Conservation (phyloP, 2,797 vertebrate species). For the Chaetodon trifasciatus region DNA sequence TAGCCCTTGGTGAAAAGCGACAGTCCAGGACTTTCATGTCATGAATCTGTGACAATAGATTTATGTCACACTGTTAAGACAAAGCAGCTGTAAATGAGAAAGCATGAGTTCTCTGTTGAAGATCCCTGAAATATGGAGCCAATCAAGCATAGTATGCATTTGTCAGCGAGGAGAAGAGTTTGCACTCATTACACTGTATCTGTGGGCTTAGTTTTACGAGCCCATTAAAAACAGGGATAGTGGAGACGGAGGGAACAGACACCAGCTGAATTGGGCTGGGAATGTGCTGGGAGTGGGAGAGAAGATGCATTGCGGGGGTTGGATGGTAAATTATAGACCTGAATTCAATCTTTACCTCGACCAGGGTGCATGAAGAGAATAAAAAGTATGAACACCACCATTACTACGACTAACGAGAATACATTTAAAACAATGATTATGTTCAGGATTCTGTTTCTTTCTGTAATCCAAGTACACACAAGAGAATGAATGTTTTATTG, state of each 20-base stretch:
- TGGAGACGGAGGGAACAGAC: conserved; percentile 46
- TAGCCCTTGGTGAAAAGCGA: conserved; percentile 38
- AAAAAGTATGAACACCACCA: background rate
- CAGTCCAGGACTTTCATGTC: conserved; percentile 44
- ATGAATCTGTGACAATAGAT: conserved; percentile 53
- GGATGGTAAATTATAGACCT: conserved; percentile 28
- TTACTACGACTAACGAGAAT: conserved; percentile 10
- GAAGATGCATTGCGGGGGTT: conserved; percentile 4
- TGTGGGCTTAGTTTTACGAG: conserved; percentile 64
- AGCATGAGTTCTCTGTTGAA: conserved; percentile 42
- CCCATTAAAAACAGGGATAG: conserved; percentile 71
- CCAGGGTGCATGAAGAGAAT: background rate
- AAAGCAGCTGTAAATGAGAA: conserved; percentile 43
- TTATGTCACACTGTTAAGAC: conserved; percentile 57
- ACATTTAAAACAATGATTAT: background rate
- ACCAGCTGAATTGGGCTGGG: conserved; percentile 43
- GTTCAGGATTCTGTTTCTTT: conserved; percentile 11
- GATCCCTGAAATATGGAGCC: conserved; percentile 57
- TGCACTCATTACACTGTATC: conserved; percentile 59
- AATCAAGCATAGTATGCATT: conserved; percentile 46
- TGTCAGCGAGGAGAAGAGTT: conserved; percentile 52
- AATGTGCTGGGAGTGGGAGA: conserved; percentile 30
- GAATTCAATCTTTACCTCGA: conserved; percentile 23
- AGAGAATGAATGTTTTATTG: conserved; percentile 36
- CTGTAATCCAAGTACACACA: conserved; percentile 1